These are phyloP conservation scores for Orchestes rusci DNA, from an alignment of 2,888 invertebrate species.

Conservation along the genomic window DNA sequence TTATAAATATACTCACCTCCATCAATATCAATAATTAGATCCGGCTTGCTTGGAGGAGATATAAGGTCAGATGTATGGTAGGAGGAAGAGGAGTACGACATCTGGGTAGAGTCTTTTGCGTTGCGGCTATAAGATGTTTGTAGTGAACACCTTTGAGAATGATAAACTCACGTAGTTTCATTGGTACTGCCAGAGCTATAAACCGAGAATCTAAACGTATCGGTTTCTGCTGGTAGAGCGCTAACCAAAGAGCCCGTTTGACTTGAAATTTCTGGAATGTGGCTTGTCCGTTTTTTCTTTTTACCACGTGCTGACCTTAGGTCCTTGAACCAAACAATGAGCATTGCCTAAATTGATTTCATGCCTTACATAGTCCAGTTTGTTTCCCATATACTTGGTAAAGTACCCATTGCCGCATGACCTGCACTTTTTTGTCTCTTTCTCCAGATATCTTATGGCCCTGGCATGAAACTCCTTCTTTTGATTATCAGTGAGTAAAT, in stretches of 20 bases:
- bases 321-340: too few relatives aligned
- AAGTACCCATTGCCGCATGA: constrained; percentile 54
- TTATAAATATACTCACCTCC: too few relatives aligned
- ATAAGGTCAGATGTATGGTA: constrained; percentile 12
- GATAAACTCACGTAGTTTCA: too few relatives aligned
- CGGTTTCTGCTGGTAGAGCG: constrained; percentile 6
- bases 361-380: constrained; percentile 36
- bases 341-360: too few relatives aligned
- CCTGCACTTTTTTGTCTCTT: constrained; percentile 49
- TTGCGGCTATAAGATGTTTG: too few relatives aligned
- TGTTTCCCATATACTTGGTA: constrained; percentile 43
- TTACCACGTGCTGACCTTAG: constrained; percentile 2
- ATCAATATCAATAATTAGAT: too few relatives aligned
- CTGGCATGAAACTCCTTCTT: constrained; percentile 55
- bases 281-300: constrained; percentile 2
- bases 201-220: constrained; percentile 11
- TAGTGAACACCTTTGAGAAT: too few relatives aligned
- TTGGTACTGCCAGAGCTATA: constrained; percentile 16
- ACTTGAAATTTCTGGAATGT: constrained; percentile 2
- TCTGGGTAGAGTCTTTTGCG: too few relatives aligned
- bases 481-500: constrained; percentile 55
- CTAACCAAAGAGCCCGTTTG: constrained; percentile 1
- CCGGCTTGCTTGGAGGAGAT: too few relatives aligned
- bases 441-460: constrained; percentile 52
- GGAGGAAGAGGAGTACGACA: too few relatives aligned